Conservation (phyloP, 2,888 invertebrate genomes). For the Adela reaumurella region DNA sequence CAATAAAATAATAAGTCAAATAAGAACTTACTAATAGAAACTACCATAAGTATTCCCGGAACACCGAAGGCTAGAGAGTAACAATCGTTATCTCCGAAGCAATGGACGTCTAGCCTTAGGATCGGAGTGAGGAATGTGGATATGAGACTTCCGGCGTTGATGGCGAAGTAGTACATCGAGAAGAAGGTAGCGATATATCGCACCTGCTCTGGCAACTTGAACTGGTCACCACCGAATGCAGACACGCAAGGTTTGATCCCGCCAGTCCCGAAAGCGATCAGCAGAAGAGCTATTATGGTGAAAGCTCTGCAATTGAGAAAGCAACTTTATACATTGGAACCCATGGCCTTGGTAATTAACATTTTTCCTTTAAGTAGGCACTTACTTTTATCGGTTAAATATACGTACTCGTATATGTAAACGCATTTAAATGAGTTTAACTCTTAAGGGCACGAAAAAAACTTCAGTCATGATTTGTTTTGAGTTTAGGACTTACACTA, state of each 20-base stretch:
- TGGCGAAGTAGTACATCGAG: conserved; percentile 91
- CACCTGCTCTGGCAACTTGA: conserved; percentile 75
- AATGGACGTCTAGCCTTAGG: conserved; percentile 72
- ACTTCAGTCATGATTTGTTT: no score
- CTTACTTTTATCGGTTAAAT: no score
- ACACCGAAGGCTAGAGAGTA: conserved; percentile 87
- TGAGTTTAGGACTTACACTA: no score
- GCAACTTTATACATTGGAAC: no score
- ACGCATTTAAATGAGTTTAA: no score
- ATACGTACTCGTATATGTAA: no score
- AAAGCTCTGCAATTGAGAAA: conserved; percentile 43
- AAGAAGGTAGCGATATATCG: conserved; percentile 80
- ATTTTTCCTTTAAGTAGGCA: no score
- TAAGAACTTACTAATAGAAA: conserved; percentile 66
- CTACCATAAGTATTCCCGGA: conserved; percentile 81
- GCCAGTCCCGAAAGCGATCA: conserved; percentile 88
- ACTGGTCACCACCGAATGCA: conserved; percentile 95
- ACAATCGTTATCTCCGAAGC: conserved; percentile 73
- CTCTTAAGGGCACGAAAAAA: no score
- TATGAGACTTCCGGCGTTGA: conserved; percentile 86
- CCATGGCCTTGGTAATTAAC: no score
- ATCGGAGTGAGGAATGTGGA: conserved; percentile 88
- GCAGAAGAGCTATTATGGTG: conserved; percentile 63
- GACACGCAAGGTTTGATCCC: conserved; percentile 96
- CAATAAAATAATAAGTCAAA: no score